Evolutionary conservation across 2,888 invertebrate genomes (phyloP).

Genomic region (Mactromeris polynyma): DNA sequence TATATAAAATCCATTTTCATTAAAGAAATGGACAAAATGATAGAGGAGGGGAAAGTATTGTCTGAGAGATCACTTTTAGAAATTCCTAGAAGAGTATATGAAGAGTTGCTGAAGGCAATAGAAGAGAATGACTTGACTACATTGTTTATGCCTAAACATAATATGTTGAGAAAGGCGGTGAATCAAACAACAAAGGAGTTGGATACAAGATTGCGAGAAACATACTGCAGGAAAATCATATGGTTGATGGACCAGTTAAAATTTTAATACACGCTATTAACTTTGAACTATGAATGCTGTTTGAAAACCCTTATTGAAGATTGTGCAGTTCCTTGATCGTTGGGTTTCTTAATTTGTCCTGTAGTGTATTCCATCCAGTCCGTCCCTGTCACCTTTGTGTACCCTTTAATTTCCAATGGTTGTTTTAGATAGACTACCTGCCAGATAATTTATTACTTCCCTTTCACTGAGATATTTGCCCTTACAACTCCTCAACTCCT

Average conservation of each 20-base stretch:
- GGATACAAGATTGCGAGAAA: constrained; percentile 8
- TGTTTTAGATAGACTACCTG: too few relatives aligned
- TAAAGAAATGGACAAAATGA: constrained; percentile 40
- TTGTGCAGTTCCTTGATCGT: too few relatives aligned
- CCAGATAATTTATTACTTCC: too few relatives aligned
- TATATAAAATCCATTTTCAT: constrained; percentile 55
- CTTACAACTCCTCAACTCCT: too few relatives aligned
- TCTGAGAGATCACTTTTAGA: constrained; percentile 1
- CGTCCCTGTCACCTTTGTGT: too few relatives aligned
- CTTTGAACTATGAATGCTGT: too few relatives aligned
- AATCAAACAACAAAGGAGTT: not conserved
- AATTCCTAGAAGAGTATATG: constrained; percentile 41
- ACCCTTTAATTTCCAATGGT: too few relatives aligned
- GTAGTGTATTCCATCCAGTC: too few relatives aligned
- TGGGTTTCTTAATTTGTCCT: too few relatives aligned
- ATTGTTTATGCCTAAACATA: constrained; percentile 32
- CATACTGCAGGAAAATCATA: constrained; percentile 28
- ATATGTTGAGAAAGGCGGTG: constrained; percentile 15
- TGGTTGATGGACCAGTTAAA: constrained; percentile 17
- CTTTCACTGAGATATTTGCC: too few relatives aligned
- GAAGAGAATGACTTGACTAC: constrained; percentile 29
- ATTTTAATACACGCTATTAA: not conserved
- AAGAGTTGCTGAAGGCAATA: constrained; percentile 27
- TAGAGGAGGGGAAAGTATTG: not conserved
- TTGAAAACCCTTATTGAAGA: too few relatives aligned